A percentile compares a stretch with the other conserved stretches of the same genome.
phyloP scores from a whole-genome alignment of 2,113 vertebrate genomes.

The Ptilorrhoa leucosticta region DNA sequence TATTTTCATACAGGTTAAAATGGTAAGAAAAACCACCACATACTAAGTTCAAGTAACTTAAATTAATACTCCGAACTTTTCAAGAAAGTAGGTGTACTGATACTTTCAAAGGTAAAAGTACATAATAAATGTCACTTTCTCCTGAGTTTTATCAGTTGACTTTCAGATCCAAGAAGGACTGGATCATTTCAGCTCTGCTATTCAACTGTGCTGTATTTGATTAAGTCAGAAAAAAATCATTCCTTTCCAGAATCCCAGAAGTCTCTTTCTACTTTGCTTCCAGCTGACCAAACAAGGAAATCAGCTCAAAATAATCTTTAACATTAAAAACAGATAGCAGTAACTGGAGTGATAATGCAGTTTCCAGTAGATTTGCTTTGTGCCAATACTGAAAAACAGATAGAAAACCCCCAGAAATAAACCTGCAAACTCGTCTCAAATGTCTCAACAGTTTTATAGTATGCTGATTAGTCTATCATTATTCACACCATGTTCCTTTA shows the following conservation, averaged over 20 bases:
- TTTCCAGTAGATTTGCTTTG: not conserved
- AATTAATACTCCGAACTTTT: not conserved
- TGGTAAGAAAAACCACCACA: not conserved
- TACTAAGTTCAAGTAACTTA: not conserved
- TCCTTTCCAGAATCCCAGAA: not conserved
- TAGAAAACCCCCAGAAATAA: not conserved
- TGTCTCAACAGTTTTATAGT: not conserved
- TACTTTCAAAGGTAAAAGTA: not conserved
- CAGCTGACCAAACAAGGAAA: slow-evolving; percentile 27
- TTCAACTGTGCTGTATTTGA: not conserved
- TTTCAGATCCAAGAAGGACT: not conserved
- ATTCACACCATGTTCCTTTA: not conserved
- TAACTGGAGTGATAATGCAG: not conserved
- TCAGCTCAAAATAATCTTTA: not conserved
- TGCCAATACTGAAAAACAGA: not conserved
- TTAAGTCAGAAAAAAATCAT: not conserved
- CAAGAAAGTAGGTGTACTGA: not conserved
- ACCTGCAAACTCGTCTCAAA: not conserved
- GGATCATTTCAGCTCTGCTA: not conserved
- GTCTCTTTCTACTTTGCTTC: not conserved
- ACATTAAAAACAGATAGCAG: not conserved
- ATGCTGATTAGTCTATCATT: not conserved
- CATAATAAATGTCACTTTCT: not conserved
- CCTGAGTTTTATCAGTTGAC: not conserved
- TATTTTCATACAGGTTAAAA: not conserved